These are phyloP conservation scores for Macrosoma leucophasiata DNA, from an alignment of 2,888 invertebrate species.

Conservation along the genomic window DNA sequence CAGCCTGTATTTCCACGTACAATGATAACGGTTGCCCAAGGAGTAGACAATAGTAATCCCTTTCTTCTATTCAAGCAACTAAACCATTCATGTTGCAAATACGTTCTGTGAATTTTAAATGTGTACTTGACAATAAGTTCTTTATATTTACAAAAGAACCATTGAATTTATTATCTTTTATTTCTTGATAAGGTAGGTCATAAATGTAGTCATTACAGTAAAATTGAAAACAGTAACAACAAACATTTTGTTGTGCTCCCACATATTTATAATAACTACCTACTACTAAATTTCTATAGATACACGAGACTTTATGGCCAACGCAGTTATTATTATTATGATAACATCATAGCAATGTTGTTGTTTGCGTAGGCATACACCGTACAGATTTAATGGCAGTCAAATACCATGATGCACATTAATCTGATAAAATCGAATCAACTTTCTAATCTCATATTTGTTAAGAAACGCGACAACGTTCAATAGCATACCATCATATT, in stretches of 20 bases:
- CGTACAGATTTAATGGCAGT: conserved; percentile 10
- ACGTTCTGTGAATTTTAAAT: conserved; percentile 21
- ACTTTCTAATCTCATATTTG: conserved; percentile 58
- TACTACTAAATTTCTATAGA: conserved; percentile 49
- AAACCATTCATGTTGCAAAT: conserved; percentile 22
- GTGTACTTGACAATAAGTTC: background rate
- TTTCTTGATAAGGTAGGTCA: too few species aligned
- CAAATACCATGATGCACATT: conserved; percentile 24
- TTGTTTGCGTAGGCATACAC: conserved; percentile 17
- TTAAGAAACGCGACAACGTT: conserved; percentile 43
- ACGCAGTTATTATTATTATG: conserved; percentile 41
- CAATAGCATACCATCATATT: conserved; percentile 22
- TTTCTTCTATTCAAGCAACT: conserved; percentile 31
- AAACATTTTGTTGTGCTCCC: too few species aligned
- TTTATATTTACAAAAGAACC: too few species aligned
- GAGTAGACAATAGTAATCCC: conserved; percentile 35
- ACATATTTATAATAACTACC: too few species aligned
- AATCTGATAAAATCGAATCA: conserved; percentile 36
- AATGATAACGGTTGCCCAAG: conserved; percentile 9
- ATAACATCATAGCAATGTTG: conserved; percentile 44
- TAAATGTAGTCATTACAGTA: too few species aligned
- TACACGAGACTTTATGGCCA: conserved; percentile 42
- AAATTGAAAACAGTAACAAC: too few species aligned
- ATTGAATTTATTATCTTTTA: too few species aligned
- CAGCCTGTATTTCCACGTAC: conserved; percentile 23